Evolutionary conservation across 2,113 vertebrate species (phyloP).

Genomic region (Pseudonaja textilis): DNA sequence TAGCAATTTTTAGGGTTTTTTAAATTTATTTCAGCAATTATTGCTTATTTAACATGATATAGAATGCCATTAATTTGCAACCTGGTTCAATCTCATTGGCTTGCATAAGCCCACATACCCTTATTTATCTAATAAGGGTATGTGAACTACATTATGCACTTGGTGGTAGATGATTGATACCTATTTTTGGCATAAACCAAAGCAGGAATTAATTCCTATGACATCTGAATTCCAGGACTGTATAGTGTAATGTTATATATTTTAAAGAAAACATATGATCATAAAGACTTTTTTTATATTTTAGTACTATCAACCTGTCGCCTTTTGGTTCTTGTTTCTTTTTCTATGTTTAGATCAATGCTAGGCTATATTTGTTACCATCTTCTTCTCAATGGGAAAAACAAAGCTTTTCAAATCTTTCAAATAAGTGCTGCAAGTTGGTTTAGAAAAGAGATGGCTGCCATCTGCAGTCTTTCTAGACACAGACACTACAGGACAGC

Average conservation of each 20-base stretch:
- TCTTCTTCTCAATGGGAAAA: constrained; percentile 52
- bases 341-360: constrained; percentile 53
- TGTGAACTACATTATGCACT: background rate
- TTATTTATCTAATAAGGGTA: background rate
- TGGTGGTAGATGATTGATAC: constrained; percentile 49
- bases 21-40: background rate
- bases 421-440: constrained; percentile 51
- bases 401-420: constrained; percentile 36
- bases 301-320: constrained; percentile 26
- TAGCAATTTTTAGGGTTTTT: background rate
- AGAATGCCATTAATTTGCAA: background rate
- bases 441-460: constrained; percentile 59
- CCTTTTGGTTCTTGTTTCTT: constrained; percentile 47
- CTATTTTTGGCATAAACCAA: constrained; percentile 13
- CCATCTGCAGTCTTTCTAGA: constrained; percentile 77
- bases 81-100: background rate
- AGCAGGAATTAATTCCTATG: constrained; percentile 28
- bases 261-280: constrained; percentile 10
- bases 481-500: constrained; percentile 73
- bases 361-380: constrained; percentile 53
- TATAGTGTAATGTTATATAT: constrained; percentile 57
- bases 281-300: constrained; percentile 50
- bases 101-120: background rate
- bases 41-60: background rate
- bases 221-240: constrained; percentile 47